Conservation (phyloP, 2,797 vertebrate species). For the Cetoscarus ocellatus region DNA sequence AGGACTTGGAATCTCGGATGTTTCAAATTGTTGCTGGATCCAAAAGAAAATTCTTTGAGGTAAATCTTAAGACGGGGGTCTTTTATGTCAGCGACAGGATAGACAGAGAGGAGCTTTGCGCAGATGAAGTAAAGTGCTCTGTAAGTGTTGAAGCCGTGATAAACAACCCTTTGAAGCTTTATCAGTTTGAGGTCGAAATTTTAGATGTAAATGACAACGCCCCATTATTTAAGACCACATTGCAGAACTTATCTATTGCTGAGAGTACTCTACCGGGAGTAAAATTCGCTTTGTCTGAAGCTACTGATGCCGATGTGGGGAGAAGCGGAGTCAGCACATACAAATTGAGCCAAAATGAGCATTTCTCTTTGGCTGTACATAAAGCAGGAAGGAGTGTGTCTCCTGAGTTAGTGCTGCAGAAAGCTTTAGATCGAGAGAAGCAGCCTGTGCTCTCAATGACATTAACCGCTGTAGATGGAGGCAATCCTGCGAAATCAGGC, state of each 20-base stretch:
- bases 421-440: slow-evolving; percentile 55
- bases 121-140: slow-evolving; percentile 68
- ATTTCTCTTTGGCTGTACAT: slow-evolving; percentile 87
- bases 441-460: slow-evolving; percentile 69
- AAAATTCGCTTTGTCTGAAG: slow-evolving; percentile 89
- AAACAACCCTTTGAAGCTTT: slow-evolving; percentile 83
- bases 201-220: slow-evolving; percentile 80
- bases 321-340: slow-evolving; percentile 87
- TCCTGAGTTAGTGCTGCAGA: neutral
- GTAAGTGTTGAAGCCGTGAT: slow-evolving; percentile 85
- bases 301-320: slow-evolving; percentile 87
- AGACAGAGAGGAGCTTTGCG: slow-evolving; percentile 82
- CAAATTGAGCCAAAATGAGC: slow-evolving; percentile 84
- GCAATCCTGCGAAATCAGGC: slow-evolving; percentile 70
- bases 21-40: slow-evolving; percentile 86
- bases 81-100: slow-evolving; percentile 80
- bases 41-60: slow-evolving; percentile 80
- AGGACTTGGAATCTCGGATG: slow-evolving; percentile 87
- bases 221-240: slow-evolving; percentile 58
- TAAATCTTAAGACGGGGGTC: slow-evolving; percentile 80
- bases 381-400: slow-evolving; percentile 66
- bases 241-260: slow-evolving; percentile 67
- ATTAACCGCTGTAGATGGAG: slow-evolving; percentile 79
- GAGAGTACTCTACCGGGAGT: slow-evolving; percentile 80
- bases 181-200: slow-evolving; percentile 77